phyloP scores from a whole-genome alignment of 2,113 vertebrate species.

The Eleginops maclovinus region DNA sequence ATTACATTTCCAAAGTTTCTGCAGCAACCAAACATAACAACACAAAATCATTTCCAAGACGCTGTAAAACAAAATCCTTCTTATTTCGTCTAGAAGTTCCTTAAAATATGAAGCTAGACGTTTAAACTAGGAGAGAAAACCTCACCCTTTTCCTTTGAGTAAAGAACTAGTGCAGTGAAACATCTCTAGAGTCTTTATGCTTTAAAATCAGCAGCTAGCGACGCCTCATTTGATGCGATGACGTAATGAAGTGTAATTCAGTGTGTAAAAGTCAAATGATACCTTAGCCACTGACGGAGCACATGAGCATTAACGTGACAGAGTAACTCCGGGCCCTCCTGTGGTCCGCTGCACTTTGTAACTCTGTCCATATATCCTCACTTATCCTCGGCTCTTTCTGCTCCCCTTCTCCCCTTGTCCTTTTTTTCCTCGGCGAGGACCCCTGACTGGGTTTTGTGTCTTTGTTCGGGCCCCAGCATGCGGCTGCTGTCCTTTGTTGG shows the following conservation, averaged over 20 bases:
- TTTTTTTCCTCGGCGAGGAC: slow-evolving; percentile 44
- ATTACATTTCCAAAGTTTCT: too few species aligned
- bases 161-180: too few species aligned
- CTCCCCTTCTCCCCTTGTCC: slow-evolving; percentile 46
- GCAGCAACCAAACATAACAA: too few species aligned
- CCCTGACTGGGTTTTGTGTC: slow-evolving; percentile 68
- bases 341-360: slow-evolving; percentile 38
- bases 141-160: too few species aligned
- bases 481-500: slow-evolving; percentile 70
- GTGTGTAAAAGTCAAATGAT: background rate
- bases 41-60: too few species aligned
- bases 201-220: background rate
- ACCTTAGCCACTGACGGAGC: background rate
- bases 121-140: too few species aligned
- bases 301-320: background rate
- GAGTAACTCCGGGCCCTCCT: slow-evolving; percentile 43
- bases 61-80: too few species aligned
- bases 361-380: slow-evolving; percentile 40
- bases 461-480: slow-evolving; percentile 70
- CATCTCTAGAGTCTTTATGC: background rate
- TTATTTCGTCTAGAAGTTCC: too few species aligned
- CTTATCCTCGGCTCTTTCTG: slow-evolving; percentile 48
- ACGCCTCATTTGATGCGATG: background rate
- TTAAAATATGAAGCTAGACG: too few species aligned
- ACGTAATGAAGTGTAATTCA: background rate